phyloP scores from a whole-genome alignment of 2,113 vertebrate species.

The Laticauda colubrina region DNA sequence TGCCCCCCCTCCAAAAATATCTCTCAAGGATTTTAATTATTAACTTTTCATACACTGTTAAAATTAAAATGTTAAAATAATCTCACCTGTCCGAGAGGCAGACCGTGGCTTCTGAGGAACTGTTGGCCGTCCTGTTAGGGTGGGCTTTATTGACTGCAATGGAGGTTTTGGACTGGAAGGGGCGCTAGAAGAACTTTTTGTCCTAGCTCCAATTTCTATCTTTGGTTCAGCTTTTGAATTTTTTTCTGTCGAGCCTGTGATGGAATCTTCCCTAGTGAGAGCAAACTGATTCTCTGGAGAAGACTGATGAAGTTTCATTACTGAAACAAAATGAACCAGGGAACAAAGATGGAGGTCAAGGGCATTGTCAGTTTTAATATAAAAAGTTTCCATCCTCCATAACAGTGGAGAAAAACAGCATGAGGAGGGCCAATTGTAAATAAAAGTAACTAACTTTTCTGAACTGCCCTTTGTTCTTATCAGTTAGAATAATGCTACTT shows the following conservation, averaged over 20 bases:
- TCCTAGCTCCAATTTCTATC: constrained; percentile 70
- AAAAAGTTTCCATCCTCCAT: background rate
- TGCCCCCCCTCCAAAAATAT: background rate
- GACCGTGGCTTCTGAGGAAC: constrained; percentile 88
- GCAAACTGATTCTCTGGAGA: constrained; percentile 73
- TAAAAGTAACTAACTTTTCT: background rate
- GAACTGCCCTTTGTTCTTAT: background rate
- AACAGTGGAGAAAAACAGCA: background rate
- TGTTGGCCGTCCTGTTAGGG: constrained; percentile 77
- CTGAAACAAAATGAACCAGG: constrained; percentile 44
- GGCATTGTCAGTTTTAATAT: background rate
- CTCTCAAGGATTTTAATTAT: background rate
- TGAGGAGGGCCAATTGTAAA: background rate
- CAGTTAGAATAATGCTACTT: background rate
- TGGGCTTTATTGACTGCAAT: constrained; percentile 81
- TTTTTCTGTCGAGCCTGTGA: constrained; percentile 73
- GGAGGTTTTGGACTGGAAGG: constrained; percentile 81
- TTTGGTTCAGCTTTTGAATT: constrained; percentile 74
- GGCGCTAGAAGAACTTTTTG: constrained; percentile 70
- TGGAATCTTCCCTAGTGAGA: constrained; percentile 65
- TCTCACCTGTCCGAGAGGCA: constrained; percentile 79
- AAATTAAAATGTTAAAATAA: background rate
- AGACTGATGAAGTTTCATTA: constrained; percentile 71
- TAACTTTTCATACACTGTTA: background rate
- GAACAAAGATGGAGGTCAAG: background rate